Conservation (phyloP, 2,797 vertebrate species). For the Mus spretus region DNA sequence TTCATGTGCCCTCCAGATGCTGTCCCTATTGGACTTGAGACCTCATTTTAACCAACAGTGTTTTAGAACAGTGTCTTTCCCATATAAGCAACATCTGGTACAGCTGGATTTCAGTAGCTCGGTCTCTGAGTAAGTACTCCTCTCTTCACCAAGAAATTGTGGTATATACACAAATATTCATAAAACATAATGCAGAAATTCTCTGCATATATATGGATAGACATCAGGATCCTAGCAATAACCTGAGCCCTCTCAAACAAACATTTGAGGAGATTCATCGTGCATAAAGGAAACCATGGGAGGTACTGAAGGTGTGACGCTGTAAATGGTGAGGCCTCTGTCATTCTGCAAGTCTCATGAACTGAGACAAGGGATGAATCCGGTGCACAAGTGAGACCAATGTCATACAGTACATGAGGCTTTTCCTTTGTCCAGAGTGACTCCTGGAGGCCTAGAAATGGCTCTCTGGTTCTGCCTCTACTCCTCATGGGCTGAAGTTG, state of each 20-base stretch:
- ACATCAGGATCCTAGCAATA: neutral
- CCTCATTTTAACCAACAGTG: neutral
- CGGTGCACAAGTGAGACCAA: neutral
- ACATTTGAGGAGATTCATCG: neutral
- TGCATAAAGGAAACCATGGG: neutral
- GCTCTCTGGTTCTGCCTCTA: neutral
- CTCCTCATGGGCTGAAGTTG: neutral
- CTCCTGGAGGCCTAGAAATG: neutral
- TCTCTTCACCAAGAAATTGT: neutral
- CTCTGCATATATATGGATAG: neutral
- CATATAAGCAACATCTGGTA: neutral
- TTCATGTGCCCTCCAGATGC: neutral
- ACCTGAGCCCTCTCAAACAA: neutral
- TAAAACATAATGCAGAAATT: slow-evolving; percentile 4
- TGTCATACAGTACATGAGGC: neutral
- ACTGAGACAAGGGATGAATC: neutral
- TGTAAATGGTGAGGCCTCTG: neutral
- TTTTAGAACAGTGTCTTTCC: neutral
- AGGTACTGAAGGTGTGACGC: neutral
- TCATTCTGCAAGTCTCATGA: neutral
- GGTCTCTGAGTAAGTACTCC: neutral
- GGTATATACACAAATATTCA: neutral
- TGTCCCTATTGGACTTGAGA: neutral
- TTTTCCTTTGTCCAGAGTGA: neutral
- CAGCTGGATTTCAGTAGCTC: neutral